Percentiles rank a stretch among this genome's conserved stretches.
phyloP scores from a whole-genome alignment of 2,113 vertebrate species.

The Cheirogaleus medius region DNA sequence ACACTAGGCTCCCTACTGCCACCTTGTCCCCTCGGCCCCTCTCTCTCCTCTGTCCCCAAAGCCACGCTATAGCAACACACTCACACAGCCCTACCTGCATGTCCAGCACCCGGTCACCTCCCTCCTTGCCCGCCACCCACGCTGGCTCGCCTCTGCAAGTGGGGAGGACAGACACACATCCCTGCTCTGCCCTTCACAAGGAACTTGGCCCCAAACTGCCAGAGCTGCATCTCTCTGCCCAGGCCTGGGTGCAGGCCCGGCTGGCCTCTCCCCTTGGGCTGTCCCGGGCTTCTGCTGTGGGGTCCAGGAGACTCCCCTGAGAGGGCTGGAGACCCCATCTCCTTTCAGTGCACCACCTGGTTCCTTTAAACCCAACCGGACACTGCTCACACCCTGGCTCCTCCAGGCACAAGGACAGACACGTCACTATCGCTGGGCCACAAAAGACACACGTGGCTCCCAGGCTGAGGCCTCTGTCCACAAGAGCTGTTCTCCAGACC shows the following conservation, averaged over 20 bases:
- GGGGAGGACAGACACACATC: accelerated
- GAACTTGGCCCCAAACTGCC: background rate
- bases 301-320: background rate
- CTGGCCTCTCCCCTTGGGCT: background rate
- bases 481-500: conserved; percentile 45
- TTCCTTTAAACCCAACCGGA: background rate
- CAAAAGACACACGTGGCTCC: background rate
- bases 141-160: background rate
- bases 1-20: background rate
- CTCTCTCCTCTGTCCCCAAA: too few relatives aligned
- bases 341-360: accelerated
- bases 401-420: background rate
- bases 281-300: accelerated
- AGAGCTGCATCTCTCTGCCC: background rate
- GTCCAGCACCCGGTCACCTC: background rate
- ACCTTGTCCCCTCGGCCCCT: background rate
- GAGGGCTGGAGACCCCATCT: background rate
- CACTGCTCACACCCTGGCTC: background rate
- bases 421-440: background rate
- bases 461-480: background rate
- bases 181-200: background rate
- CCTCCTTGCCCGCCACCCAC: accelerated
- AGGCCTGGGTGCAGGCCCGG: background rate
- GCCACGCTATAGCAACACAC: background rate
- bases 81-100: background rate